A percentile compares a stretch with the other conserved stretches of the same genome.
These are phyloP conservation scores for Caranx melampygus DNA, from an alignment of 2,113 vertebrate species.

Conservation along the genomic window DNA sequence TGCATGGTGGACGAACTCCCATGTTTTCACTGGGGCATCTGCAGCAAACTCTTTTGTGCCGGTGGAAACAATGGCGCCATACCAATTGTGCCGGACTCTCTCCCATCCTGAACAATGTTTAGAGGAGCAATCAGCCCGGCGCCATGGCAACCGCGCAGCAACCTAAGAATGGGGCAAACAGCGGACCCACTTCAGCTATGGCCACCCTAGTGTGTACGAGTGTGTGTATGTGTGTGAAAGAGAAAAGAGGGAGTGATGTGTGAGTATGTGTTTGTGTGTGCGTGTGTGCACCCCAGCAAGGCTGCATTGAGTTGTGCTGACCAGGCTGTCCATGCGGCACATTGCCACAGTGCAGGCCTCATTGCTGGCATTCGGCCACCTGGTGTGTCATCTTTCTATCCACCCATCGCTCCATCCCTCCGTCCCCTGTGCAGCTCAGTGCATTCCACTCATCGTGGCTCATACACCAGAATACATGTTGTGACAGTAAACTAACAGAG, in stretches of 20 bases:
- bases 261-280: constrained; percentile 33
- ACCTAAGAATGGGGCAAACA: constrained; percentile 81
- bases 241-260: constrained; percentile 34
- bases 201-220: constrained; percentile 47
- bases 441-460: constrained; percentile 57
- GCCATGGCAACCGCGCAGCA: constrained; percentile 76
- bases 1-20: constrained; percentile 38
- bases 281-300: constrained; percentile 30
- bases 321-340: constrained; percentile 71
- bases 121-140: constrained; percentile 65
- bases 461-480: constrained; percentile 5
- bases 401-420: constrained; percentile 32
- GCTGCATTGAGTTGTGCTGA: constrained; percentile 81
- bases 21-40: constrained; percentile 63
- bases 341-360: constrained; percentile 70
- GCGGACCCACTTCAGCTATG: constrained; percentile 68
- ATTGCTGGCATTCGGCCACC: constrained; percentile 78
- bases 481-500: constrained; percentile 1
- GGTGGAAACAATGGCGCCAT: constrained; percentile 68
- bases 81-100: constrained; percentile 64
- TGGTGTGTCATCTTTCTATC: constrained; percentile 71
- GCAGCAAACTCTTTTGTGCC: constrained; percentile 70
- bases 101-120: constrained; percentile 73
- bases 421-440: constrained; percentile 33
- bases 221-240: constrained; percentile 34